Percentiles rank a stretch among this genome's conserved stretches.
These are phyloP conservation scores for Crioceris asparagi DNA, from an alignment of 2,888 invertebrate genomes.

Conservation along the genomic window DNA sequence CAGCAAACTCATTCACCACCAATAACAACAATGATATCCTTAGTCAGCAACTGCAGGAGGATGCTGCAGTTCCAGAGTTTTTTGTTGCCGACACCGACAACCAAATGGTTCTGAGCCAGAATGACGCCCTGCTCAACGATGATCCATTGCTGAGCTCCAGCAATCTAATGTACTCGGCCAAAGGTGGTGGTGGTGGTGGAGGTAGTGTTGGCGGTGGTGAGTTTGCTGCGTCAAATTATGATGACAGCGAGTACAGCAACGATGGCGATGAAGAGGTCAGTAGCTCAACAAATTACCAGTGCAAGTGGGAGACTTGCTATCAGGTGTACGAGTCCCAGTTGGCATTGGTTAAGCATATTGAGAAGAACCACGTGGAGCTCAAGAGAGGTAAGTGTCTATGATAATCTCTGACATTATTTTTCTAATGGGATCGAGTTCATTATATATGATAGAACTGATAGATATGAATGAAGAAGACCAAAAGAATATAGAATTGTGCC, in stretches of 20 bases:
- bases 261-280: conserved; percentile 22
- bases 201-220: not conserved
- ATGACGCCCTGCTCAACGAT: conserved; percentile 35
- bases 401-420: no score
- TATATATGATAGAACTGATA: no score
- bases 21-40: no score
- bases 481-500: no score
- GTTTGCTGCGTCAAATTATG: not conserved
- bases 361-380: conserved; percentile 78
- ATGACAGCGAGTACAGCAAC: conserved; percentile 10
- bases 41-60: no score
- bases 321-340: conserved; percentile 69
- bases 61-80: no score
- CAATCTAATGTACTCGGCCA: conserved; percentile 16
- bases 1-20: no score
- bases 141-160: conserved; percentile 30
- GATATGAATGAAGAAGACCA: no score
- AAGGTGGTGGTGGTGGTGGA: conserved; percentile 1
- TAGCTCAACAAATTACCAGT: conserved; percentile 37
- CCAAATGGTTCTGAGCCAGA: conserved; percentile 38
- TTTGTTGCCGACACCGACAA: conserved; percentile 27
- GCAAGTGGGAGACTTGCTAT: conserved; percentile 82
- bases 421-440: no score
- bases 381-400: conserved; percentile 49
- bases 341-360: conserved; percentile 72